Conservation (phyloP, 1,140 invertebrate species). For the Homarus americanus region DNA sequence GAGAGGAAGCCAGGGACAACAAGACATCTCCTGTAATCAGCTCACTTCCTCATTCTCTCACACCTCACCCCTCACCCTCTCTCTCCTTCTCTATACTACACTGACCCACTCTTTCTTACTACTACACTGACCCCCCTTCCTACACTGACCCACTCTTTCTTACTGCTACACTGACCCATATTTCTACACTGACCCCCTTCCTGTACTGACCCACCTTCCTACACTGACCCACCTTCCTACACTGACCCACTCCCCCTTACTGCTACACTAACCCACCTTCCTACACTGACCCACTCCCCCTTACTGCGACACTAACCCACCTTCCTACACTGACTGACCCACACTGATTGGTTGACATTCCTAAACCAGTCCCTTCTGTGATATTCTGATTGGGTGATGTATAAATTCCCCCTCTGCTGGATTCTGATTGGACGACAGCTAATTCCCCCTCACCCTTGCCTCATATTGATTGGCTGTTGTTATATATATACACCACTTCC, state of each 20-base stretch:
- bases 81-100: neutral
- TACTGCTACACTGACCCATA: neutral
- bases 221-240: neutral
- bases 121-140: neutral
- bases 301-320: too few species aligned
- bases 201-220: neutral
- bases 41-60: neutral
- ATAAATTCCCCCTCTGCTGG: too few species aligned
- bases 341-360: neutral
- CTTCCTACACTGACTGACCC: neutral
- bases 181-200: neutral
- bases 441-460: too few species aligned
- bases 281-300: too few species aligned
- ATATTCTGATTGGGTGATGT: too few species aligned
- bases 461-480: too few species aligned
- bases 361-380: too few species aligned
- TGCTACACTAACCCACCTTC: neutral
- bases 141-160: neutral
- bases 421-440: too few species aligned
- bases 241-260: neutral
- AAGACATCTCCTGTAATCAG: too few species aligned
- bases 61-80: neutral
- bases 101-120: neutral
- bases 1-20: neutral
- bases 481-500: too few species aligned